Percentiles rank a stretch among this genome's conserved stretches.
These are phyloP conservation scores for Callimorpha dominula DNA, from an alignment of 2,888 invertebrate genomes.

Conservation along the genomic window DNA sequence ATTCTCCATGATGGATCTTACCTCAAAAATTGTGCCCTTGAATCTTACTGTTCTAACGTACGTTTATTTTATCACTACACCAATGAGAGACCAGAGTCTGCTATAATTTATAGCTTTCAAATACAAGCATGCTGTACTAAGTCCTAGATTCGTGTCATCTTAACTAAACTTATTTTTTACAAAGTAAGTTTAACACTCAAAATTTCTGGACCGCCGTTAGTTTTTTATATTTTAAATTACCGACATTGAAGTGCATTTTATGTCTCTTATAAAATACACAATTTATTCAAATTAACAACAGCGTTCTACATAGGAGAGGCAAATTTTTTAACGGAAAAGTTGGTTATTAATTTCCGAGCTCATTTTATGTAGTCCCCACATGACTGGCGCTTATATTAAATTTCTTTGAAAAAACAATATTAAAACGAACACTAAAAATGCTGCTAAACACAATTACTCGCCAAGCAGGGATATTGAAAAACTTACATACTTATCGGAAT, in stretches of 20 bases:
- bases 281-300: conserved; percentile 16
- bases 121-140: too few relatives aligned
- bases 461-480: conserved; percentile 42
- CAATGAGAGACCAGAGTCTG: too few relatives aligned
- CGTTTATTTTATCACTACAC: too few relatives aligned
- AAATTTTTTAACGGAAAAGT: conserved; percentile 51
- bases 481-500: conserved; percentile 39
- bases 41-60: background rate
- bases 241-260: background rate
- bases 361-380: conserved; percentile 53
- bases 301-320: conserved; percentile 14
- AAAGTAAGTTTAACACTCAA: background rate
- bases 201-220: background rate
- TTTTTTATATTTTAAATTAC: background rate
- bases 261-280: background rate
- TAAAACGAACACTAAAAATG: conserved; percentile 46
- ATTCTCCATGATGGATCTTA: too few relatives aligned
- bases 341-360: conserved; percentile 50
- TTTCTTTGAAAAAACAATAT: conserved; percentile 51
- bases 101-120: too few relatives aligned
- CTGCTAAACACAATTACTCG: conserved; percentile 48
- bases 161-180: too few relatives aligned
- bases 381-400: conserved; percentile 52
- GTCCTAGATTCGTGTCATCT: too few relatives aligned
- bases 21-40: too few relatives aligned